Evolutionary conservation across 2,797 vertebrate species (phyloP).

Genomic region (Eulemur mongoz): DNA sequence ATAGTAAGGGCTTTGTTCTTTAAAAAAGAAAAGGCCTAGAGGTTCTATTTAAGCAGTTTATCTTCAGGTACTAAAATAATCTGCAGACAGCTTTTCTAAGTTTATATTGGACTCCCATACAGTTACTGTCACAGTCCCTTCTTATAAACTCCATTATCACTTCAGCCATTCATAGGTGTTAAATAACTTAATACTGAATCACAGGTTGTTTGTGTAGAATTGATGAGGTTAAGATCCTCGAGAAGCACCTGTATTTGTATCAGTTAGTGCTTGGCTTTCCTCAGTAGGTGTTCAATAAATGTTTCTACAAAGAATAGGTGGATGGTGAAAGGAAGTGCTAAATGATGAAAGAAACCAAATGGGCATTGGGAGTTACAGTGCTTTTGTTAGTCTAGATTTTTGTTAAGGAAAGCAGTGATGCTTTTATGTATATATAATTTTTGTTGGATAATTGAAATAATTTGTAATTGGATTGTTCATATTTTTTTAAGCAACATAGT

Average conservation of each 20-base stretch:
- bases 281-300: background rate
- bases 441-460: background rate
- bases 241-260: background rate
- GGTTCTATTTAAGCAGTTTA: background rate
- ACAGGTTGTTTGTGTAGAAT: background rate
- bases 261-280: background rate
- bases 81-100: background rate
- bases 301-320: background rate
- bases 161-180: background rate
- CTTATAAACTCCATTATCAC: background rate
- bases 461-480: conserved; percentile 27
- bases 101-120: background rate
- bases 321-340: background rate
- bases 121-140: background rate
- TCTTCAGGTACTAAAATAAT: background rate
- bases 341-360: background rate
- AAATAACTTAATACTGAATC: background rate
- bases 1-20: background rate
- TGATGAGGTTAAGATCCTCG: background rate
- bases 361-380: background rate
- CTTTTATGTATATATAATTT: background rate
- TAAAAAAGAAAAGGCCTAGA: background rate
- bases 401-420: background rate
- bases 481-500: conserved; percentile 6
- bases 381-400: conserved; percentile 14